Conservation (phyloP, 2,113 vertebrate species). For the Ailurus styani region DNA sequence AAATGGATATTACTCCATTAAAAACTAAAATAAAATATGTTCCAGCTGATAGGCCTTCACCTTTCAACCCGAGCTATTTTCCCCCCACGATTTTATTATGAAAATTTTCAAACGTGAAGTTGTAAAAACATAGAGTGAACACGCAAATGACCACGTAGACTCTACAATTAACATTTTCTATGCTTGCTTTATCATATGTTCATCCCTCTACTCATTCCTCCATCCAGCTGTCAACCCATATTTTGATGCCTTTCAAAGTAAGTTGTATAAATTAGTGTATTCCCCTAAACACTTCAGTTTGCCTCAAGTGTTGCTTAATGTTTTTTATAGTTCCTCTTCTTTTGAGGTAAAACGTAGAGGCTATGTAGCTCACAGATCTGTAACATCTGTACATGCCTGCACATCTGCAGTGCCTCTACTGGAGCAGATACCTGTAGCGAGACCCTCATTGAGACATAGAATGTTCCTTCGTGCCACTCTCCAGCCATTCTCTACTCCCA, state of each 20-base stretch:
- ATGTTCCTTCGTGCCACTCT: background rate
- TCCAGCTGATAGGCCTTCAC: background rate
- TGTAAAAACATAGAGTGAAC: background rate
- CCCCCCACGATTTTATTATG: background rate
- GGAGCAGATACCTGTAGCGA: background rate
- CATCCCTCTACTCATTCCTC: background rate
- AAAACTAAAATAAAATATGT: slow-evolving; percentile 32
- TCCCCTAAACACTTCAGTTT: background rate
- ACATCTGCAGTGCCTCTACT: background rate
- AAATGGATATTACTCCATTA: slow-evolving; percentile 17
- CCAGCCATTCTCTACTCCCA: background rate
- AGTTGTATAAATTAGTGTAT: background rate
- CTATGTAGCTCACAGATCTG: background rate
- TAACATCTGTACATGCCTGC: background rate
- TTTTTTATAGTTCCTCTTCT: slow-evolving; percentile 2
- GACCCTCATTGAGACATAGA: background rate
- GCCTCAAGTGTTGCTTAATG: background rate
- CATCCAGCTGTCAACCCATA: background rate
- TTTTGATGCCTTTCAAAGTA: slow-evolving; percentile 15
- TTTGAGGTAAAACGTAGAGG: background rate
- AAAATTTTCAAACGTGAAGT: slow-evolving; percentile 1
- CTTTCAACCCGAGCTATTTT: background rate
- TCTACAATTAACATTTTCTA: background rate
- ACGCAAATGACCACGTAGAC: background rate
- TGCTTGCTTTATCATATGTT: background rate